Base-by-base conservation (phyloP, 2,888 invertebrate genomes). In the Cordylochernes scorpioides region DNA sequence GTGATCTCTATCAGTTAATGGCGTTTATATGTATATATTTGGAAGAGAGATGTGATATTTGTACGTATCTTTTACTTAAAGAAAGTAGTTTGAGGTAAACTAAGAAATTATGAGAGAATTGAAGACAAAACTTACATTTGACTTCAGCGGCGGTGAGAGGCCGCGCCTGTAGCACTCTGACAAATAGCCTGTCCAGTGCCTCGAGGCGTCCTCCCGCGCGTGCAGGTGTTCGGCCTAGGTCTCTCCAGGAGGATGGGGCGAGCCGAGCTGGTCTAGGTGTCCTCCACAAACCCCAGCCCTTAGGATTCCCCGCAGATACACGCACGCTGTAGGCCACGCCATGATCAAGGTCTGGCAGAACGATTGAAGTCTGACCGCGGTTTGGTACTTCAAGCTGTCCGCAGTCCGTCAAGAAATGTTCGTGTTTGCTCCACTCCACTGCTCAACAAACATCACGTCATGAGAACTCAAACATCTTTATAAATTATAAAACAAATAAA, bases 341-440 rank as follows among this genome's bases (percentile, higher is more conserved):
- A 42, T 77, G 68, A n/a, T 67, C 67, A 35, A 91, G 59, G 24
- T 72, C 71, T n/a, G 63, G 63, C 34, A 71, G 60, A 33, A 59
- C 58, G 43, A 63, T 64, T 39, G 62, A 61, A 30, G 63, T 55
- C 41, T 61, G 60, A 33, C 65, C 62, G 43, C 69, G 58, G 45
- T 75, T 71, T 30, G 47, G 48, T 24, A 86, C 63, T 45, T 77
- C 73, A 14, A 68, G 63, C 44, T 68, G 69, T 0, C 82, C 86
- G 32, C 71, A 70, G 30, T 82, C 58, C 38, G 68, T 66, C 13
- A 67, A 64, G 54, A 88, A 88, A 48, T 77, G 74, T 4, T 73
- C 69, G 28, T 69, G 65, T 6, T 68, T 66, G 39, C 84, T 82
- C 88, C 88, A 91, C 61, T 91, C 82, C 50, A 88, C 86, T 82